A percentile compares a stretch with the other conserved stretches of the same genome.
Conservation (phyloP, 2,888 invertebrate genomes). For the Drosophila antonietae region DNA sequence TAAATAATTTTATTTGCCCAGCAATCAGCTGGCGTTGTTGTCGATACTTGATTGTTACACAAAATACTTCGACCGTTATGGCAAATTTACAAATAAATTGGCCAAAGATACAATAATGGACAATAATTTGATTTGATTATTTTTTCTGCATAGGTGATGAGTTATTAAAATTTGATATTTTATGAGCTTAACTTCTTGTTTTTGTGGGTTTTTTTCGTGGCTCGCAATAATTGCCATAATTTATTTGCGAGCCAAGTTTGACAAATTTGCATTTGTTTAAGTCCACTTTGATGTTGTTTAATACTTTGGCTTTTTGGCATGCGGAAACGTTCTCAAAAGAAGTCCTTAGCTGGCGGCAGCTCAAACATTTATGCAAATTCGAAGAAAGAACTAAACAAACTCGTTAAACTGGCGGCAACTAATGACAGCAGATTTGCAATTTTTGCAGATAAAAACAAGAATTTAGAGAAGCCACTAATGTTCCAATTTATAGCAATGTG, state of each 20-base stretch:
- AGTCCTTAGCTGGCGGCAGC: conserved; percentile 64
- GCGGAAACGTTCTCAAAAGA: conserved; percentile 69
- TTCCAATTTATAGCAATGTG: conserved; percentile 69
- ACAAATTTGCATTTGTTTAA: conserved; percentile 65
- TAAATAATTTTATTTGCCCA: conserved; percentile 52
- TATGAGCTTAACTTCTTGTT: conserved; percentile 47
- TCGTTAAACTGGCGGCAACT: conserved; percentile 48
- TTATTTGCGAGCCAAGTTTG: conserved; percentile 66
- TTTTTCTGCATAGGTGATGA: conserved; percentile 44
- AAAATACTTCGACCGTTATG: conserved; percentile 60
- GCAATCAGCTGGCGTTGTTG: conserved; percentile 30
- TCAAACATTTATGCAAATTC: conserved; percentile 72
- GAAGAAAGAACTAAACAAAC: conserved; percentile 70
- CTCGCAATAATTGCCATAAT: conserved; percentile 70
- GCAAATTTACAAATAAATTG: conserved; percentile 72
- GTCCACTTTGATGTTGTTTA: conserved; percentile 27
- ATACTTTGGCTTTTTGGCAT: conserved; percentile 50
- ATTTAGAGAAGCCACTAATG: conserved; percentile 70
- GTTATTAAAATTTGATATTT: conserved; percentile 59
- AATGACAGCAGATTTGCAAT: conserved; percentile 52
- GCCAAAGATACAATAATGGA: conserved; percentile 30
- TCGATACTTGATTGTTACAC: conserved; percentile 50
- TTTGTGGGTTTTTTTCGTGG: conserved; percentile 22
- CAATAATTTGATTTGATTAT: conserved; percentile 67
- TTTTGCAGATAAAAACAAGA: conserved; percentile 58